phyloP scores from a whole-genome alignment of 2,113 vertebrate genomes.

The Nestor notabilis region DNA sequence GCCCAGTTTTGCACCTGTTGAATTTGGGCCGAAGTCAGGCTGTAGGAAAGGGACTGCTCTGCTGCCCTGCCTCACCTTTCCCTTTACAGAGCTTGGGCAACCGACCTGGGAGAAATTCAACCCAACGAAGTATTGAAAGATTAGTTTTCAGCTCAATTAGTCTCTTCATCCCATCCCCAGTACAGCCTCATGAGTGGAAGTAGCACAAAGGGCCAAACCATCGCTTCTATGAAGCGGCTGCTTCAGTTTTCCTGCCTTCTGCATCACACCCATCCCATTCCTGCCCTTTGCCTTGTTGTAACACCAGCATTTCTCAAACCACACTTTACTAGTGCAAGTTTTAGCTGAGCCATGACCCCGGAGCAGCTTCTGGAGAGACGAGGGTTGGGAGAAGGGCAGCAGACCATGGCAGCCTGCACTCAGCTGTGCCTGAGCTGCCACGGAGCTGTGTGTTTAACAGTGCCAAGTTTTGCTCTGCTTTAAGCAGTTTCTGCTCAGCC shows the following conservation, averaged over 20 bases:
- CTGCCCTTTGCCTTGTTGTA: neutral
- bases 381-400: neutral
- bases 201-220: neutral
- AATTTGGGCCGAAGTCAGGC: neutral
- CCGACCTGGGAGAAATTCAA: neutral
- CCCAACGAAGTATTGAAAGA: neutral
- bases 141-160: neutral
- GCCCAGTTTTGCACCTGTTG: neutral
- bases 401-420: neutral
- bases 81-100: rapidly evolving
- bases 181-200: neutral
- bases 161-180: neutral
- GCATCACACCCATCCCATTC: rapidly evolving
- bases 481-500: neutral
- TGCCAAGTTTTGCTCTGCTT: neutral
- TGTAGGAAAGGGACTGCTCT: neutral
- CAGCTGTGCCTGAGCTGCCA: neutral
- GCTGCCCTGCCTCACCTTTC: neutral
- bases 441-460: neutral
- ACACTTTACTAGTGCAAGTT: neutral
- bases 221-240: neutral
- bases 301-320: neutral
- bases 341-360: neutral
- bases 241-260: neutral
- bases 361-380: neutral